Evolutionary conservation across 1,140 invertebrate species (phyloP), one percentile per base, ranked within the genome.

Genomic region (Drepana arcuata): DNA sequence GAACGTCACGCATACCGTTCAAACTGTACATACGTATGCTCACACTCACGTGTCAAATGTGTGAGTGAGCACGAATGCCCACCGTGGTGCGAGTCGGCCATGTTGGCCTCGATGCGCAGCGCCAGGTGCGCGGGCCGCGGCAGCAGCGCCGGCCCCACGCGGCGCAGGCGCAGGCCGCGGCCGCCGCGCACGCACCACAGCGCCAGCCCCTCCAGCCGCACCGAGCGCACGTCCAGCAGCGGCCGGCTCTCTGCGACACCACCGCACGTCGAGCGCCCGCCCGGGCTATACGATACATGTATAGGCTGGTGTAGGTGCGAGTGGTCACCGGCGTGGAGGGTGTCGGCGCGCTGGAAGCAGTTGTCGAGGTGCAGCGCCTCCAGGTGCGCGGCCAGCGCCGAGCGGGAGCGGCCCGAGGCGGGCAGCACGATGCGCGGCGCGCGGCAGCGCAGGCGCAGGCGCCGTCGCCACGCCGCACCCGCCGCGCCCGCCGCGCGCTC

Each of bases 341-440:
- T 79, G n/a, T 85, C 86, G 1, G 91, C 88, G 34, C 87, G 71
- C 44, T 85, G 70, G 64, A 94, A 93, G 32, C 81, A 85, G 75
- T 98, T 99, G 29, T 84, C 89, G 2, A 97, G 85, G 2, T 88
- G 88, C 2, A 98, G 84, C 65, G 91, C 89, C 2, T 93, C 93
- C 1, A 98, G 84, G 78, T 97, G 91, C 0, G 91, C 88, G 1
- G 96, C 88, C 10, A 98, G 86, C 16, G 95, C 84, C 44, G 92
- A 87, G 2, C 90, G 87, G 6, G 91, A 91, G 35, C 88, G 87
- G n/a, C 93, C 92, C 64, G 91, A 93, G 24, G 95, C 89, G 0
- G 96, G 96, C 21, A 98, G 73, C 2, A 97, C 78, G 41, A 98
- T 93, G 95, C 10, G 94, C 91, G 1, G 88, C 90, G 10, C 67